phyloP scores from a whole-genome alignment of 2,797 vertebrate genomes.

The Lemur catta region DNA sequence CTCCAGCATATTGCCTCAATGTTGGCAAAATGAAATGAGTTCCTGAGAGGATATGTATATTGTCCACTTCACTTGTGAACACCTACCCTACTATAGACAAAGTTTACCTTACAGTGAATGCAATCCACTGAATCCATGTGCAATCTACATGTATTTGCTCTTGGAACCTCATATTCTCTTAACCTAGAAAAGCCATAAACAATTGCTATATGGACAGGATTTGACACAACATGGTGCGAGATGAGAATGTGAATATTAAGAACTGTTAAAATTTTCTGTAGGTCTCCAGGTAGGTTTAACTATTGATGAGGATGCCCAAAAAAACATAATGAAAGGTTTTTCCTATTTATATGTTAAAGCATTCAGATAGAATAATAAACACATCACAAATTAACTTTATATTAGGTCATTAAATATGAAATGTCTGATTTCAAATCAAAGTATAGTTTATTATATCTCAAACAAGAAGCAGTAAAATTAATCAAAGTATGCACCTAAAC shows the following conservation, averaged over 20 bases:
- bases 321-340: neutral
- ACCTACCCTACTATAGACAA: neutral
- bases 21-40: neutral
- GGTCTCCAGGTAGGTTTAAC: neutral
- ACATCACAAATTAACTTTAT: conserved; percentile 8
- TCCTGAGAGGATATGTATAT: neutral
- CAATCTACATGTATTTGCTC: neutral
- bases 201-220: neutral
- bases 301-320: neutral
- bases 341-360: conserved; percentile 14
- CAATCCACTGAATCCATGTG: neutral
- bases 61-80: neutral
- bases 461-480: too few relatives aligned
- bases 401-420: neutral
- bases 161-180: neutral
- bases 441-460: too few relatives aligned
- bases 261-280: neutral
- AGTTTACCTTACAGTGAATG: neutral
- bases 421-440: too few relatives aligned
- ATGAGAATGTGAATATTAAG: neutral
- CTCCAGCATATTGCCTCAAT: neutral
- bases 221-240: neutral
- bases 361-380: neutral
- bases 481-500: too few relatives aligned
- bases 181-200: neutral